Conservation (phyloP, 2,113 vertebrate genomes). For the Actinemys pallida region DNA sequence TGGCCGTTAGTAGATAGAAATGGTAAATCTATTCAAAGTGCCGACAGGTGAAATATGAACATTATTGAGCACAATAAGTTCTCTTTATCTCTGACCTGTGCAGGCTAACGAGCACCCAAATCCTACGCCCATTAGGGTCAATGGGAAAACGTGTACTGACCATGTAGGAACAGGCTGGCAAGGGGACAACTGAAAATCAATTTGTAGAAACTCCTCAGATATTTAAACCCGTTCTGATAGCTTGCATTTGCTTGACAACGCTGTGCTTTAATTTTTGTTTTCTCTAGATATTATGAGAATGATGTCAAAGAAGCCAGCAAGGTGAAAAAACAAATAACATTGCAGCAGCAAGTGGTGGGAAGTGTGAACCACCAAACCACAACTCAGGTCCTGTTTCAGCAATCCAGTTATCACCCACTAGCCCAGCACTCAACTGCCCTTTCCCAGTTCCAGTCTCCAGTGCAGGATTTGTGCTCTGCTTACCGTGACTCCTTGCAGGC, state of each 20-base stretch:
- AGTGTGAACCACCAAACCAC: constrained; percentile 71
- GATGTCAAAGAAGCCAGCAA: constrained; percentile 88
- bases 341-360: constrained; percentile 28
- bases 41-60: no score
- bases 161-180: not conserved
- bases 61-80: not conserved
- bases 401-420: constrained; percentile 74
- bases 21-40: no score
- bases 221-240: not conserved
- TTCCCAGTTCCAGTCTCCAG: constrained; percentile 83
- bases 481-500: constrained; percentile 87
- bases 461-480: constrained; percentile 85
- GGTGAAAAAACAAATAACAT: constrained; percentile 82
- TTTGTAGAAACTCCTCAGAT: not conserved
- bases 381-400: constrained; percentile 86
- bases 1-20: not conserved
- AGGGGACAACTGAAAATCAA: not conserved
- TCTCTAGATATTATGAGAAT: constrained; percentile 85
- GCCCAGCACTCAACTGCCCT: constrained; percentile 77
- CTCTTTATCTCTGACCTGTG: not conserved
- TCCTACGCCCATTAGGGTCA: not conserved
- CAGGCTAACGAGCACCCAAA: no score
- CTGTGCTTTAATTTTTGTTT: not conserved
- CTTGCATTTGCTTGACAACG: not conserved
- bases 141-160: not conserved